Conservation (phyloP, 2,113 vertebrate species). For the Vulpes vulpes region DNA sequence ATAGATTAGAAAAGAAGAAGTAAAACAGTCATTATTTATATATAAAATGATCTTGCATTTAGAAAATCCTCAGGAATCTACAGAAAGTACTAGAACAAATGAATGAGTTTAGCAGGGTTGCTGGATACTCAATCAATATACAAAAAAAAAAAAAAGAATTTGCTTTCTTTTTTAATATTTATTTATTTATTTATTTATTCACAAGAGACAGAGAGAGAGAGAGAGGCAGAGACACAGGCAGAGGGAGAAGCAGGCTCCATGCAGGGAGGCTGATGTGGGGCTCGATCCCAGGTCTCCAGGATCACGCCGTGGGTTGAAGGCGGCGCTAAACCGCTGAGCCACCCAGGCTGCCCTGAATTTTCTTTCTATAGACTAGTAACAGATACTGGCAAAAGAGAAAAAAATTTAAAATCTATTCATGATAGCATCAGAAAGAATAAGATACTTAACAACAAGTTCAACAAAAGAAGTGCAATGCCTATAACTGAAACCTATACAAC, state of each 20-base stretch:
- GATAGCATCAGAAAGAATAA: background rate
- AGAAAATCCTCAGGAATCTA: conserved; percentile 25
- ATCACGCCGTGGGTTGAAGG: too few species aligned
- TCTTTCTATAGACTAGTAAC: background rate
- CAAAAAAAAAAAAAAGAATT: background rate
- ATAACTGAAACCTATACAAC: background rate
- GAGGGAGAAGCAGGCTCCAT: too few species aligned
- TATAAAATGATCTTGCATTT: background rate
- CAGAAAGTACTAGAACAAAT: conserved; percentile 24
- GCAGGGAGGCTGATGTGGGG: too few species aligned
- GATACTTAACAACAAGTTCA: conserved; percentile 47
- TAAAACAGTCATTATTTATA: background rate
- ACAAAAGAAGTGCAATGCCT: background rate
- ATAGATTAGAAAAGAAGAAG: background rate
- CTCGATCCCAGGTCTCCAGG: too few species aligned
- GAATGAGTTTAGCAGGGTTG: background rate
- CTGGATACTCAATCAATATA: background rate
- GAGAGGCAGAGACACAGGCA: too few species aligned
- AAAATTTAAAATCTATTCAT: background rate
- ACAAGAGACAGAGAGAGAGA: too few species aligned
- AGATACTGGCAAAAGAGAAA: background rate
- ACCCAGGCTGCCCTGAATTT: background rate
- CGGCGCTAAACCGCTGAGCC: too few species aligned
- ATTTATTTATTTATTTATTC: too few species aligned
- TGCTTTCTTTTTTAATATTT: too few species aligned